Evolutionary conservation across 2,888 invertebrate species (phyloP).

Genomic region (Dusona sp.): DNA sequence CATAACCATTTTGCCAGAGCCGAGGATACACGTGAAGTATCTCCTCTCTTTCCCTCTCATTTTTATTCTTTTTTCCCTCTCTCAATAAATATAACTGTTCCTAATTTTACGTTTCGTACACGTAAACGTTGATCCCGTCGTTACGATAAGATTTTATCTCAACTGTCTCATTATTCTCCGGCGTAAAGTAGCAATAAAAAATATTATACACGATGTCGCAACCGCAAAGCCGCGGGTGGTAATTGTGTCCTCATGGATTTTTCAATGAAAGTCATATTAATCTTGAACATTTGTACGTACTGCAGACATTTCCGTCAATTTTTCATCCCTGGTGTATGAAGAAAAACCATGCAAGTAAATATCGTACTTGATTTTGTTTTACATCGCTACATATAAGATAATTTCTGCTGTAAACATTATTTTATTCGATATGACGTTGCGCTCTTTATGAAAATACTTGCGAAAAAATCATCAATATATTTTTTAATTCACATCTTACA

Average conservation of each 20-base stretch:
- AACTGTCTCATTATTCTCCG: constrained; percentile 59
- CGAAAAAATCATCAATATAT: neutral
- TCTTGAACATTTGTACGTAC: constrained; percentile 5
- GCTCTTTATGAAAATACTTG: neutral
- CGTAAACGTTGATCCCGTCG: constrained; percentile 60
- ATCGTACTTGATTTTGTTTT: neutral
- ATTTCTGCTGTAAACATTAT: neutral
- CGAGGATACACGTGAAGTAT: constrained; percentile 27
- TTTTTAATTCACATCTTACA: neutral
- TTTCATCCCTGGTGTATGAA: neutral
- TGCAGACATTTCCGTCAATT: neutral
- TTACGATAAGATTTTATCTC: constrained; percentile 66
- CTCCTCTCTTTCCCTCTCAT: constrained; percentile 16
- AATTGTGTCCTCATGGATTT: constrained; percentile 21
- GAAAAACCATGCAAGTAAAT: neutral
- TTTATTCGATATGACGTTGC: neutral
- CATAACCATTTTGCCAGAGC: constrained; percentile 17
- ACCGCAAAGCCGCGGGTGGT: constrained; percentile 20
- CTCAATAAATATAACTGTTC: constrained; percentile 62
- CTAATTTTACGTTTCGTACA: constrained; percentile 65
- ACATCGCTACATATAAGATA: neutral
- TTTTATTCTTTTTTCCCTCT: constrained; percentile 3
- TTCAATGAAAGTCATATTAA: constrained; percentile 31
- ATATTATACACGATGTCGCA: constrained; percentile 29
- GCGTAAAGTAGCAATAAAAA: constrained; percentile 32